These are phyloP conservation scores for Oxyruncus cristatus DNA, from an alignment of 2,113 vertebrate genomes.

Conservation along the genomic window DNA sequence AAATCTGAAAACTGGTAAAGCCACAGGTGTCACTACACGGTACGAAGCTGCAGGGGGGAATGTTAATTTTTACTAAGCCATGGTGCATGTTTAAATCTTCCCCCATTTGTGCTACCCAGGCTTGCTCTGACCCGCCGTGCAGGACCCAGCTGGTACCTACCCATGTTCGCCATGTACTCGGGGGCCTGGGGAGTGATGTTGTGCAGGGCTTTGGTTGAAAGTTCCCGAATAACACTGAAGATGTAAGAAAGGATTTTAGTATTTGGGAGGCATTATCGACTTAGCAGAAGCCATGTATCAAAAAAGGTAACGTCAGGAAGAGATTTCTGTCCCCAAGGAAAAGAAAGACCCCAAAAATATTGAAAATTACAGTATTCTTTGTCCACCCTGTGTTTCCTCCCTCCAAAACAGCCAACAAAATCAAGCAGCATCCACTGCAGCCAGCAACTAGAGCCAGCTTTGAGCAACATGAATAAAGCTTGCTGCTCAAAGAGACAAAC, in stretches of 20 bases:
- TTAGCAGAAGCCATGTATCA: background rate
- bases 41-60: background rate
- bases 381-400: background rate
- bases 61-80: background rate
- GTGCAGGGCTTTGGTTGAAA: constrained; percentile 86
- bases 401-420: background rate
- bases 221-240: constrained; percentile 84
- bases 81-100: background rate
- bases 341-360: background rate
- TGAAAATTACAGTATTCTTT: background rate
- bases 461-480: background rate
- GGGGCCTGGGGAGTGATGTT: constrained; percentile 85
- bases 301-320: background rate
- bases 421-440: background rate
- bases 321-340: background rate
- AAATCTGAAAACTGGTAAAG: background rate
- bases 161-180: constrained; percentile 80
- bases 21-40: background rate
- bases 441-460: constrained; percentile 5
- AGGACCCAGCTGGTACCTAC: constrained; percentile 71
- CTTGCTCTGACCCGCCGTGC: background rate
- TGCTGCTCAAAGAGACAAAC: background rate
- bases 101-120: background rate
- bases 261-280: background rate
- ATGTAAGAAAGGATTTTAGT: background rate